Evolutionary conservation across 2,797 vertebrate species (phyloP).

Genomic region (Notoglanidium macrostoma): DNA sequence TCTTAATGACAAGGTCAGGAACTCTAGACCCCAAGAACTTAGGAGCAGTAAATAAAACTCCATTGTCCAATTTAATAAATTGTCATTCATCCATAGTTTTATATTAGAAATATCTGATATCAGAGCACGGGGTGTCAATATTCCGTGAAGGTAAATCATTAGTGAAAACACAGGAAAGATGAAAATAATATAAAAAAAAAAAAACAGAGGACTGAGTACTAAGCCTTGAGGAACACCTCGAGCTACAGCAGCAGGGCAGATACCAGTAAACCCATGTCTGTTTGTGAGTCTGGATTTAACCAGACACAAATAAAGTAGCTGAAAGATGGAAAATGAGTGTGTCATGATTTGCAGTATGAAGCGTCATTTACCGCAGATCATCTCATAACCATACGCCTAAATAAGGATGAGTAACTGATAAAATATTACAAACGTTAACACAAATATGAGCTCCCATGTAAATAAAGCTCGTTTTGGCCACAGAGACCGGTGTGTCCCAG

Average conservation of each 20-base stretch:
- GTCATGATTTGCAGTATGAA: not conserved
- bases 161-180: not conserved
- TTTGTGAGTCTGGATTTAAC: not conserved
- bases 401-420: not conserved
- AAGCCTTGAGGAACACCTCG: not conserved
- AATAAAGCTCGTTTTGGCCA: not conserved
- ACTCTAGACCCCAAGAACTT: not conserved
- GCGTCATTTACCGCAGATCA: not conserved
- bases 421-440: not conserved
- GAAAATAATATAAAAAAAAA: too few relatives aligned
- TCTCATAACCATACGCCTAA: not conserved
- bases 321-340: not conserved
- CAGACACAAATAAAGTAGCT: not conserved
- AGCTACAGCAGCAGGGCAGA: not conserved
- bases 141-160: not conserved
- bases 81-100: not conserved
- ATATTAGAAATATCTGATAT: not conserved
- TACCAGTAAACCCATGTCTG: not conserved
- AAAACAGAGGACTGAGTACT: not conserved
- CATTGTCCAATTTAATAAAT: not conserved
- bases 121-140: not conserved
- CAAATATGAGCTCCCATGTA: not conserved
- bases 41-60: not conserved
- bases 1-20: not conserved
- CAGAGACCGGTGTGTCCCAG: not conserved